Evolutionary conservation across 1,140 invertebrate genomes (phyloP), one percentile per base, ranked within the genome.

Genomic region (Pteromalus puparum): DNA sequence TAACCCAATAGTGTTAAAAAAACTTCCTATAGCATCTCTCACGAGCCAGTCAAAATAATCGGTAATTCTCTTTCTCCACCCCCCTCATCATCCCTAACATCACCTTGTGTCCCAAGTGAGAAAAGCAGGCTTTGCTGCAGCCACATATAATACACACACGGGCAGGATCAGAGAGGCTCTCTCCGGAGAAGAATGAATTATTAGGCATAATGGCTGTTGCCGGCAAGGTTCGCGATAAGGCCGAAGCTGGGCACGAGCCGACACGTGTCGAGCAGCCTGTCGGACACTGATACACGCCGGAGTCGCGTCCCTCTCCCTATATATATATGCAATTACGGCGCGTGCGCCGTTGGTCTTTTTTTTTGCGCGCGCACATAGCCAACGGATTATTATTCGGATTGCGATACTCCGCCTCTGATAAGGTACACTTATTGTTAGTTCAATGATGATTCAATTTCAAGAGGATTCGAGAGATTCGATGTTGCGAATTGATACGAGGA

Each of bases 131-230:
- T 13, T 61, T 18, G 74, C 6, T 7, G 7, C 38, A 82, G 53
- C 48, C 48, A 53, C 48, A 53, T 53, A 53, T 53, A 34, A 34
- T 42, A 42, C 38, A 61, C 53, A 61, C 53, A 61, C 21, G 21
- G 0, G 67, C 53, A 18, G 67, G 67, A 70, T 26, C 28, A 30
- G 67, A 70, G 46, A 5, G 68, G 70, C 26, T 42, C 42, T 75
- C 30, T 90, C 89, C 89, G 90, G 90, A 90, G 90, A 90, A 90
- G 90, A 91, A 92, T 92, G 92, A 92, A 93, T 92, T 92, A 93
- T 93, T 92, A 90, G 87, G 90, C 88, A 89, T 91, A 92, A 92
- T 91, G 89, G 88, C 87, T 82, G 84, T 72, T 88, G 82, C 82
- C 82, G 83, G 48, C 53, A 24, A 53, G 61, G 24, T 18, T n/a